phyloP scores from a whole-genome alignment of 2,797 vertebrate species.

The Macrochelys suwanniensis region DNA sequence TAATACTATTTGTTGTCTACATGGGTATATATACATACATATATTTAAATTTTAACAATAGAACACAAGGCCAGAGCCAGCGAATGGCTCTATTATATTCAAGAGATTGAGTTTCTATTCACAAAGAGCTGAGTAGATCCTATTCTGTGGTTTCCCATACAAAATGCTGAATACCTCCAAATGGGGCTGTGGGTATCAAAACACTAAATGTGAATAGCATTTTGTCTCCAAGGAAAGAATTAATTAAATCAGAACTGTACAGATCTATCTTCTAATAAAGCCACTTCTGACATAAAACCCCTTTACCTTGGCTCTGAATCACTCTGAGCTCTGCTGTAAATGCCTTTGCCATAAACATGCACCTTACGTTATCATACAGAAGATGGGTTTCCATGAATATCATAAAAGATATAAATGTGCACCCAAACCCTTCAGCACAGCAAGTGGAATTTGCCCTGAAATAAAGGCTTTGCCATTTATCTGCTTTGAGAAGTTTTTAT shows the following conservation, averaged over 20 bases:
- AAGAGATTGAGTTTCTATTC: conserved; percentile 76
- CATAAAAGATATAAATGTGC: background rate
- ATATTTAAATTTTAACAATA: conserved; percentile 64
- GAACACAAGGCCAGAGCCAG: conserved; percentile 77
- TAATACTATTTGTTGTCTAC: conserved; percentile 55
- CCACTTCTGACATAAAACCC: conserved; percentile 75
- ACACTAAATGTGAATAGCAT: conserved; percentile 81
- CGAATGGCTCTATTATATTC: conserved; percentile 75
- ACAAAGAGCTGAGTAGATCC: conserved; percentile 72
- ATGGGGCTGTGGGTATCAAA: conserved; percentile 77
- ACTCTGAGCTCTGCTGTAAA: conserved; percentile 63
- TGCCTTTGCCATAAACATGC: conserved; percentile 71
- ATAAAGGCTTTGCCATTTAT: conserved; percentile 17
- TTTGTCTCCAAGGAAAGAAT: conserved; percentile 78
- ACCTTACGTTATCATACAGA: conserved; percentile 57
- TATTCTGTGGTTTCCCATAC: conserved; percentile 76
- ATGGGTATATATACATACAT: conserved; percentile 35
- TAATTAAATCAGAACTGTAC: conserved; percentile 78
- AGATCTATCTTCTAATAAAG: conserved; percentile 75
- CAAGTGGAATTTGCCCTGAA: background rate
- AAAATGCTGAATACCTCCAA: conserved; percentile 77
- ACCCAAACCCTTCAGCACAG: background rate
- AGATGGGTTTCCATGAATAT: conserved; percentile 61
- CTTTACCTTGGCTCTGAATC: conserved; percentile 83
- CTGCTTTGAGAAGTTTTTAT: background rate